These are phyloP conservation scores for Sebastes reedi DNA, from an alignment of 2,797 vertebrate genomes.

Conservation along the genomic window DNA sequence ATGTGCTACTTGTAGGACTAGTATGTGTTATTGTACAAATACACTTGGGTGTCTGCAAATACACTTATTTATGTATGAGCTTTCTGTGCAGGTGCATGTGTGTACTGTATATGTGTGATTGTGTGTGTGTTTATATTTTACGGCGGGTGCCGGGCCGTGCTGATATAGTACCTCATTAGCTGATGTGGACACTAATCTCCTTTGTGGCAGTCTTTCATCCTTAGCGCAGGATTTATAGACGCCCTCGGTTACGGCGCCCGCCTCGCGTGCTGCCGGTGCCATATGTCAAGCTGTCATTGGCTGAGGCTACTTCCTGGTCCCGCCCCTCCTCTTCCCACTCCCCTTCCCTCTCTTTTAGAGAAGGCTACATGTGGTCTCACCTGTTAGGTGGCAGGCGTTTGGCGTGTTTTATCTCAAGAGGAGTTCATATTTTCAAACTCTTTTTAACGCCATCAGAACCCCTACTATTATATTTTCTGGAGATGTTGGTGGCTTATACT, in stretches of 20 bases:
- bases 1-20: constrained; percentile 16
- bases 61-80: constrained; percentile 47
- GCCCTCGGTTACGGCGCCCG: constrained; percentile 81
- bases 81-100: constrained; percentile 1
- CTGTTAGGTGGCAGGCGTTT: constrained; percentile 15
- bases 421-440: background rate
- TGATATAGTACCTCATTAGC: constrained; percentile 83
- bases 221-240: constrained; percentile 88
- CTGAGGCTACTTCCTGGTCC: constrained; percentile 48
- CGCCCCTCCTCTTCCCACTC: constrained; percentile 26
- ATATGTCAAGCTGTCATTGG: constrained; percentile 82
- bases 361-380: constrained; percentile 39
- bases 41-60: constrained; percentile 10
- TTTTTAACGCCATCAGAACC: background rate
- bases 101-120: constrained; percentile 15
- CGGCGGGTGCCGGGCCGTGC: constrained; percentile 47
- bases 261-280: constrained; percentile 56
- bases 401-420: constrained; percentile 10
- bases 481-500: background rate
- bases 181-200: constrained; percentile 84
- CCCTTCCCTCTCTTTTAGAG: background rate
- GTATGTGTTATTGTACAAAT: constrained; percentile 22
- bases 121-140: constrained; percentile 50
- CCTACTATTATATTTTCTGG: background rate
- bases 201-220: constrained; percentile 88